Base-by-base conservation (phyloP, 2,888 invertebrate genomes). In the Netelia inedita region DNA sequence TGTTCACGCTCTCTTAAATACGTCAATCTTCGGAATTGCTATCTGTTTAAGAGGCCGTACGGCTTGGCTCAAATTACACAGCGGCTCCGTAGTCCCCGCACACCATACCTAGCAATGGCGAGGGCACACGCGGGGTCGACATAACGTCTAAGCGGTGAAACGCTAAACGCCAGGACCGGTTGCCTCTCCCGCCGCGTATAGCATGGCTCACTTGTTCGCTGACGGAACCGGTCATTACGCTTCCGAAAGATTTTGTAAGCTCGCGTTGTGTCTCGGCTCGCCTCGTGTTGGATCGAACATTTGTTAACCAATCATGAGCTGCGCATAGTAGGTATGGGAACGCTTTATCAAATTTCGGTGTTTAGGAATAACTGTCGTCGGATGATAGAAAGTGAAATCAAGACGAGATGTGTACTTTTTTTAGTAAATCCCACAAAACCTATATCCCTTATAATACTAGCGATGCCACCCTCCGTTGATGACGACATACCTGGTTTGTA, bases 301-400 rank as follows among this genome's bases (percentile, higher is more conserved):
- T 86, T 74, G 63, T 86, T 81, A 88, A 75, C 85, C 87, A 88
- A 87, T 57, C 11, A 11, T 16, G 16, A 63, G n/a, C 88, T 88
- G 86, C 80, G 57, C 50, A 55, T 35, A 46, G 16, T 71, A 76
- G 43, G 53, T 72, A 86, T 89, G 91, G 89, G 92, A 92, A 89
- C 89, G 81, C 85, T 89, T 89, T 82, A 91, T 92, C 91, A 89
- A 89, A 90, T 89, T 91, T 19, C 35, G 35, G 8, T 35, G 6
- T 35, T 35, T 35, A 35, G 35, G 35, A 35, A 61, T n/a, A 43
- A 63, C 35, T 6, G 16, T 19, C 50, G 19, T 65, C 66, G 11
- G 55, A 35, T 6, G 35, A 35, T 35, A 35, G 35, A 35, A 35
- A 35, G 35, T 35, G 6, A 35, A 35, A 35, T 35, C 5, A 35